Evolutionary conservation across 2,113 vertebrate species (phyloP), one percentile per base, ranked within the genome.

Genomic region (Scatophagus argus): DNA sequence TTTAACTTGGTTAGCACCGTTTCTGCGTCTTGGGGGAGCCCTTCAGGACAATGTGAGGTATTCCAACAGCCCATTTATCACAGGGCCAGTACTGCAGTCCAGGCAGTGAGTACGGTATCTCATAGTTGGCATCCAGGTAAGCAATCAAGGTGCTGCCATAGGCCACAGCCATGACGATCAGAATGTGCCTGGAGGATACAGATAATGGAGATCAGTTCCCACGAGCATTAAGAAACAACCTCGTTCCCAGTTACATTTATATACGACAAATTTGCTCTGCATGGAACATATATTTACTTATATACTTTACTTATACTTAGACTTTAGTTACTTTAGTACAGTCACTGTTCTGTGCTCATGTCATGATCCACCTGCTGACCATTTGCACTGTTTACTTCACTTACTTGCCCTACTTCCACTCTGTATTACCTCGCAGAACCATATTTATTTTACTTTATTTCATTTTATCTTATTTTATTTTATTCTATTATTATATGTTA

Each of bases 21-120:
- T 97, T 98, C 31, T 70, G 79, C 4, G 91, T 81, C 68, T 91
- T 93, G 14, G 79, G 43, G 0, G 80, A 79, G 4, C 76, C 80
- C 49, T 70, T 93, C 29, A 96, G 66, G 21, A 88, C 73, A 43
- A 99, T 46, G 0, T 98, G 98, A 31, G 98, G 98, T 73, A 99
- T 79, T 38, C 95, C 96, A 0, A 98, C 2, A 0, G 81, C 82
- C 94, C 95, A 96, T 0, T 91, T 91, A 74, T 97, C 94, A 0
- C 84, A 91, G 4, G 98, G 98, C 98, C 98, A 99, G 75, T 97
- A 99, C 54, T 86, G 90, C 10, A 99, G 70, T 69, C 92, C 93
- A 1, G 97, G 95, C n/a, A 93, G 90, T 0, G 94, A 91, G 0
- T 92, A 88, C 0, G 96, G 97, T 81, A 97, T 95, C 92, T 98